Evolutionary conservation across 2,888 invertebrate genomes (phyloP).

Genomic region (Platypus cylindrus): DNA sequence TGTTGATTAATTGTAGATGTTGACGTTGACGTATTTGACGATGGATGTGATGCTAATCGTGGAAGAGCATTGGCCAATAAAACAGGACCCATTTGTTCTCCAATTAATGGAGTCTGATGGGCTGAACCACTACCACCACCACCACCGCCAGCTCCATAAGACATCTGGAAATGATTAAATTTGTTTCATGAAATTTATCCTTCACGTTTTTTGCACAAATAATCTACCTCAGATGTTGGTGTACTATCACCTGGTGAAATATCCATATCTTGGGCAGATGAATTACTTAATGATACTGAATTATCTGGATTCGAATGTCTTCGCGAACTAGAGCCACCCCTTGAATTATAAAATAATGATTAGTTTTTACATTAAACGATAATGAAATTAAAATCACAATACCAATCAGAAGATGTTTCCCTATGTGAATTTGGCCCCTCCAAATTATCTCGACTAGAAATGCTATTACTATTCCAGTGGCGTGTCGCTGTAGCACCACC

Average conservation of each 20-base stretch:
- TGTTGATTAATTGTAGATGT: constrained; percentile 12
- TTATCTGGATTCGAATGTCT: constrained; percentile 24
- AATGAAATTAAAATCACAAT: too few species aligned
- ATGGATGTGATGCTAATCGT: constrained; percentile 46
- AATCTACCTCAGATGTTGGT: constrained; percentile 61
- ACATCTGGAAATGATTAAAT: constrained; percentile 38
- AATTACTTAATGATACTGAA: constrained; percentile 17
- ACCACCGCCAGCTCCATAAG: constrained; percentile 46
- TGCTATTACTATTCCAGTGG: constrained; percentile 28
- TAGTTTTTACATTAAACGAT: too few species aligned
- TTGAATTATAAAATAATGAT: too few species aligned
- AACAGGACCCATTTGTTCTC: constrained; percentile 43
- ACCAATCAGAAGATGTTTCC: constrained; percentile 15
- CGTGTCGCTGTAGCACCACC: constrained; percentile 34
- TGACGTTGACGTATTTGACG: constrained; percentile 38
- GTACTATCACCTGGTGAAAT: constrained; percentile 86
- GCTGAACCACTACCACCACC: too few species aligned
- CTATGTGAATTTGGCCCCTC: constrained; percentile 18
- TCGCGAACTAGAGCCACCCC: constrained; percentile 23
- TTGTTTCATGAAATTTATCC: not conserved
- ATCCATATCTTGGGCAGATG: constrained; percentile 69
- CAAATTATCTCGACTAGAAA: constrained; percentile 24
- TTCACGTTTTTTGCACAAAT: too few species aligned
- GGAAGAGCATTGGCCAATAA: constrained; percentile 55
- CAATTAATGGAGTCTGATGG: constrained; percentile 33